Evolutionary conservation across 2,888 invertebrate species (phyloP).

Genomic region (Conistra vaccinii): DNA sequence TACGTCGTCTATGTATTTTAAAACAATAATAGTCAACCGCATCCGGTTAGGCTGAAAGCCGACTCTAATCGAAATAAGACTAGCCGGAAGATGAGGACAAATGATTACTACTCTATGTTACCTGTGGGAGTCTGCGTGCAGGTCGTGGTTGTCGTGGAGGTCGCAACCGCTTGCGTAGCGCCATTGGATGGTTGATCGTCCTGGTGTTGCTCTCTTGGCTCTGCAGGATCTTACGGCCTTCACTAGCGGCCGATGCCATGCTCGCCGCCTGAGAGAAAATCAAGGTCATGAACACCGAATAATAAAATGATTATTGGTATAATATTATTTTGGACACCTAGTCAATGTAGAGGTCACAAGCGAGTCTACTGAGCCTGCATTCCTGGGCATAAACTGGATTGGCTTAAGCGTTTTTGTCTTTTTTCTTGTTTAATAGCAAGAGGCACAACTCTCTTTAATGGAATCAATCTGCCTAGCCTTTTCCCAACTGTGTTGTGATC

Average conservation of each 20-base stretch:
- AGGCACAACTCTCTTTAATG: too few relatives aligned
- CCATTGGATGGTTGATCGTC: constrained; percentile 88
- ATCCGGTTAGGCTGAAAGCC: not conserved
- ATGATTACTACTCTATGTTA: constrained; percentile 57
- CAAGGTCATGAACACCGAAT: not conserved
- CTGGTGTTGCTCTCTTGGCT: constrained; percentile 85
- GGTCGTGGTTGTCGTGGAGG: constrained; percentile 84
- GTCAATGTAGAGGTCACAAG: not conserved
- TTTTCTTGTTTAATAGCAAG: not conserved
- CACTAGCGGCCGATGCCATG: constrained; percentile 90
- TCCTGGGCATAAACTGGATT: not conserved
- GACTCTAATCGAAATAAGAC: not conserved
- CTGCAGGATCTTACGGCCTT: constrained; percentile 85
- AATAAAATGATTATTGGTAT: too few relatives aligned
- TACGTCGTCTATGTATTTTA: too few relatives aligned
- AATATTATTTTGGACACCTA: not conserved
- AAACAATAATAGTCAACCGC: not conserved
- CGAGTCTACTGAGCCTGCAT: not conserved
- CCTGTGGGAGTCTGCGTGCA: constrained; percentile 90
- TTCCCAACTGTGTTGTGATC: too few relatives aligned
- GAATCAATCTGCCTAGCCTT: not conserved
- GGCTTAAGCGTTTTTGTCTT: not conserved
- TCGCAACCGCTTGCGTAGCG: constrained; percentile 83
- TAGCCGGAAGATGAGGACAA: too few relatives aligned
- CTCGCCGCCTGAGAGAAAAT: constrained; percentile 87